Conservation (phyloP, 2,888 invertebrate genomes). For the Chydorus sphaericus region DNA sequence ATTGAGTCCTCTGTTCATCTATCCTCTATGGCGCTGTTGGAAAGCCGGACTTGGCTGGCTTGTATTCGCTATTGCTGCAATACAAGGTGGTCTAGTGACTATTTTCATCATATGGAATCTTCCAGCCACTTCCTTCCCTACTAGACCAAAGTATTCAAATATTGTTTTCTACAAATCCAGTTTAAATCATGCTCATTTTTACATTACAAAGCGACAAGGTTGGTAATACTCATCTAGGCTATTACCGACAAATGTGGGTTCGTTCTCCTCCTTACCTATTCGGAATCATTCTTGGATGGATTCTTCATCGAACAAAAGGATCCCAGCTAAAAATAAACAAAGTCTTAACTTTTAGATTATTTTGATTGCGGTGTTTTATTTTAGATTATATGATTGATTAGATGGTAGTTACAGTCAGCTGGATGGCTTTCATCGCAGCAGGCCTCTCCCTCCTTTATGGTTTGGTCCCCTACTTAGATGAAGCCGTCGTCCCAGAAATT, state of each 20-base stretch:
- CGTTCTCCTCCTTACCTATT: conserved; percentile 64
- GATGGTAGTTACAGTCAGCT: conserved; percentile 49
- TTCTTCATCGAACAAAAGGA: conserved; percentile 49
- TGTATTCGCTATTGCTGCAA: not conserved
- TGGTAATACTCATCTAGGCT: no score
- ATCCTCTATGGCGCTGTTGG: conserved; percentile 17
- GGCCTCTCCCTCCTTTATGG: conserved; percentile 62
- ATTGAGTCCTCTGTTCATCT: conserved; percentile 17
- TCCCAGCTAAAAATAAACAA: conserved; percentile 42
- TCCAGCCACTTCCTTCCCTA: conserved; percentile 9
- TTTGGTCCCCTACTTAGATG: conserved; percentile 40
- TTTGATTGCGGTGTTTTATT: not conserved
- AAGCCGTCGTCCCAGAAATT: conserved; percentile 39
- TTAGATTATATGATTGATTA: not conserved
- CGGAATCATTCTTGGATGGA: conserved; percentile 60
- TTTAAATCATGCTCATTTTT: not conserved
- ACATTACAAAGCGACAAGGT: not conserved
- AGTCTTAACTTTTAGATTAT: not conserved
- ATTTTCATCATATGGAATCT: conserved; percentile 7
- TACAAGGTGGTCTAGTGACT: conserved; percentile 3
- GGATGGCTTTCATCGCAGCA: conserved; percentile 49
- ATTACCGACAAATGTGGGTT: conserved; percentile 69
- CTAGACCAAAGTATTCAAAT: conserved; percentile 9
- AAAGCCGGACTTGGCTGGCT: conserved; percentile 14
- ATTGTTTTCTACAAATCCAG: not conserved